These are phyloP conservation scores for Tethya wilhelma DNA, from an alignment of 37 sponge, comb jelly and placozoan species.

Conservation along the genomic window DNA sequence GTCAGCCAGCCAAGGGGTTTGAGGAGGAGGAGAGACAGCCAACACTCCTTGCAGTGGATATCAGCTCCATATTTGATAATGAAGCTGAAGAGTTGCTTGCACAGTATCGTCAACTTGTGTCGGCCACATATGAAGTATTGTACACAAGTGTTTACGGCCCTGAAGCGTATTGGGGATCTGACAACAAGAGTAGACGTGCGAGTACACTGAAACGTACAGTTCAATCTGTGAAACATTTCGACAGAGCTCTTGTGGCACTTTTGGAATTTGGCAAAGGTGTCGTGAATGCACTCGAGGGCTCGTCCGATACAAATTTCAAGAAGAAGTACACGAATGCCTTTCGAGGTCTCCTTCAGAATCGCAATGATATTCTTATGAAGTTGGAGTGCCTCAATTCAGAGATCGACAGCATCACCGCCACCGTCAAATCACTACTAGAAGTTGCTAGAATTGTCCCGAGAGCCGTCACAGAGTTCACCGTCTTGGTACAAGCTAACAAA, in stretches of 20 bases:
- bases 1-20: slow-evolving; percentile 6
- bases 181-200: slow-evolving; percentile 43
- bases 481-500: slow-evolving; percentile 65
- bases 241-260: slow-evolving; percentile 31
- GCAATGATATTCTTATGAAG: slow-evolving; percentile 50
- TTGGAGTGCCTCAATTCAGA: slow-evolving; percentile 31
- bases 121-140: slow-evolving; percentile 41
- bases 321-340: slow-evolving; percentile 55
- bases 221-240: slow-evolving; percentile 45
- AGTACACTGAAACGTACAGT: slow-evolving; percentile 43
- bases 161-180: slow-evolving; percentile 72
- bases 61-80: slow-evolving; percentile 41
- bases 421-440: slow-evolving; percentile 70
- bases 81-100: slow-evolving; percentile 63
- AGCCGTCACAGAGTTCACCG: slow-evolving; percentile 49
- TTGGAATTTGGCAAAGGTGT: slow-evolving; percentile 74
- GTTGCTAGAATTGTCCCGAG: slow-evolving; percentile 48
- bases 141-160: slow-evolving; percentile 65
- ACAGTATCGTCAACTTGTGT: slow-evolving; percentile 22
- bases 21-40: slow-evolving; percentile 23
- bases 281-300: slow-evolving; percentile 32
- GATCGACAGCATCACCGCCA: slow-evolving; percentile 53
- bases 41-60: slow-evolving; percentile 39
- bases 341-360: slow-evolving; percentile 33
- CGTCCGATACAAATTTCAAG: slow-evolving; percentile 60